Conservation (phyloP, 2,797 vertebrate genomes). For the Betta splendens region DNA sequence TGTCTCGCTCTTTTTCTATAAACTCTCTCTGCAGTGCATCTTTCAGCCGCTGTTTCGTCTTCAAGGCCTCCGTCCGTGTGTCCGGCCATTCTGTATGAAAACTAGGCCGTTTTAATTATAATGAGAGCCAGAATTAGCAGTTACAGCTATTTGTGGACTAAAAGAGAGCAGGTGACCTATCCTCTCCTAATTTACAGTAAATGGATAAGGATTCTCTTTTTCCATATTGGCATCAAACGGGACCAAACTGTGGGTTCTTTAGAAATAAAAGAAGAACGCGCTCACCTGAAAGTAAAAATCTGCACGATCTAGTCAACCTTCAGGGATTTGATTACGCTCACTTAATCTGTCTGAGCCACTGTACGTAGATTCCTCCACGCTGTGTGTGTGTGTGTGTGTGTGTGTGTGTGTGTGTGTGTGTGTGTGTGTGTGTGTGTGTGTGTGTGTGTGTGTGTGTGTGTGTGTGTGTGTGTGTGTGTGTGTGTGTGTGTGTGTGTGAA, state of each 20-base stretch:
- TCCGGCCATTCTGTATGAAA: neutral
- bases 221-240: constrained; percentile 1
- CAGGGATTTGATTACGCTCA: neutral
- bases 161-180: constrained; percentile 3
- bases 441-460: constrained; percentile 7
- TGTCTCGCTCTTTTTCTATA: constrained; percentile 20
- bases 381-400: constrained; percentile 30
- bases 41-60: neutral
- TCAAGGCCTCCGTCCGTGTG: neutral
- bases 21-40: neutral
- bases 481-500: constrained; percentile 4
- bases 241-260: neutral
- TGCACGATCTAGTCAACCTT: neutral
- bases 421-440: constrained; percentile 26
- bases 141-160: constrained; percentile 23
- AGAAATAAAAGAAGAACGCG: constrained; percentile 11
- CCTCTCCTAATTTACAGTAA: constrained; percentile 26
- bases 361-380: constrained; percentile 30
- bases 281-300: constrained; percentile 4
- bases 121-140: too few relatives aligned
- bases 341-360: constrained; percentile 2
- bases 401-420: neutral
- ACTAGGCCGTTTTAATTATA: too few relatives aligned
- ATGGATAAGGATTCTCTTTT: constrained; percentile 6
- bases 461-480: too few relatives aligned